Conservation (phyloP, 2,797 vertebrate genomes). For the Phalloptychus januarius region DNA sequence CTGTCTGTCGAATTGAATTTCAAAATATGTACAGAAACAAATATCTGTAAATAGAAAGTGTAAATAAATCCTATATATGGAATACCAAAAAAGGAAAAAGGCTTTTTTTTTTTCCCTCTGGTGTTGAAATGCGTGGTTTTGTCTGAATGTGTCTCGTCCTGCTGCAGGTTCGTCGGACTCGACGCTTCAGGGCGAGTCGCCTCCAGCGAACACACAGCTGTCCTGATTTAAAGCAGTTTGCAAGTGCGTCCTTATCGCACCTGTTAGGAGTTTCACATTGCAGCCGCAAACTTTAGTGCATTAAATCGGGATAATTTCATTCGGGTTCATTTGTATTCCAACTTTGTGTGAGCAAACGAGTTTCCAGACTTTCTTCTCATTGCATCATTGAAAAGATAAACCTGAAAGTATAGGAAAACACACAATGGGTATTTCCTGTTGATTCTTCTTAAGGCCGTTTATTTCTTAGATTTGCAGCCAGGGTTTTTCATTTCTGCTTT, state of each 20-base stretch:
- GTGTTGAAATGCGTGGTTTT: background rate
- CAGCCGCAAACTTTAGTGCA: background rate
- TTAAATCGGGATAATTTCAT: background rate
- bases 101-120: background rate
- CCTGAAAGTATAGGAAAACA: background rate
- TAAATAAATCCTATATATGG: slow-evolving; percentile 87
- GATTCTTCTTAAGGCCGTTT: background rate
- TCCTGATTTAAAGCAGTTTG: background rate
- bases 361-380: background rate
- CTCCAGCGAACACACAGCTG: background rate
- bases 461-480: background rate
- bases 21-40: slow-evolving; percentile 82
- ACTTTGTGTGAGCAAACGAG: background rate
- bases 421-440: background rate
- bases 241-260: background rate
- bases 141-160: slow-evolving; percentile 3
- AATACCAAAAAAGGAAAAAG: slow-evolving; percentile 42
- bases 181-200: background rate
- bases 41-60: slow-evolving; percentile 86
- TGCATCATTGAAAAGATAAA: background rate
- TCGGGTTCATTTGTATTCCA: background rate
- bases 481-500: background rate
- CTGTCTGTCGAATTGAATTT: slow-evolving; percentile 73
- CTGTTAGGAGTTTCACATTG: background rate
- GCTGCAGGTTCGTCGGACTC: background rate